Evolutionary conservation across 2,888 invertebrate species (phyloP).

Genomic region (Resseliella maxima): DNA sequence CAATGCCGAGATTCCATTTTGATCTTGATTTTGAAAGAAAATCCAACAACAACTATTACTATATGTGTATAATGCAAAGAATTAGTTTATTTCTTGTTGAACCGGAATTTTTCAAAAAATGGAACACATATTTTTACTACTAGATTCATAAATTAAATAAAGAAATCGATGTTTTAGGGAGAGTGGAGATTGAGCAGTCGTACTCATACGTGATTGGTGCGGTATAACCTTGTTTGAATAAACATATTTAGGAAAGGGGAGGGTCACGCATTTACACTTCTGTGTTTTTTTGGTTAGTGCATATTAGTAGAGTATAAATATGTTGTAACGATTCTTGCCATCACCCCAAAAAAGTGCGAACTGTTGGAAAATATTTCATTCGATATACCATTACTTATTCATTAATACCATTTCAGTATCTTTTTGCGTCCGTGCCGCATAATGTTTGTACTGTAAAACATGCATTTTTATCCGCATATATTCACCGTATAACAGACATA

Average conservation of each 20-base stretch:
- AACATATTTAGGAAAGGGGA: not conserved
- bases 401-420: slow-evolving; percentile 33
- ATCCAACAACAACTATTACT: too few species aligned
- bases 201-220: not conserved
- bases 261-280: too few species aligned
- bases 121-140: too few species aligned
- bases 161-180: not conserved
- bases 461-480: slow-evolving; percentile 31
- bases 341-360: not conserved
- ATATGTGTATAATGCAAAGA: too few species aligned
- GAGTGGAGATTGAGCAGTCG: too few species aligned
- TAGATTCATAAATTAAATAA: too few species aligned
- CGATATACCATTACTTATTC: slow-evolving; percentile 30
- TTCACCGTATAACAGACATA: not conserved
- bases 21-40: too few species aligned
- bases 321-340: not conserved
- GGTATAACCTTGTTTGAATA: not conserved
- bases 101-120: too few species aligned
- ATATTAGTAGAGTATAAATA: not conserved
- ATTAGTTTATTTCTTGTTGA: too few species aligned
- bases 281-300: too few species aligned
- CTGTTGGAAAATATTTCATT: slow-evolving; percentile 46
- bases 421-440: slow-evolving; percentile 35
- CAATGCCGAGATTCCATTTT: too few species aligned
- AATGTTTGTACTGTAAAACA: not conserved